These are phyloP conservation scores for Pitangus sulphuratus DNA, from an alignment of 2,797 vertebrate genomes.

Conservation along the genomic window DNA sequence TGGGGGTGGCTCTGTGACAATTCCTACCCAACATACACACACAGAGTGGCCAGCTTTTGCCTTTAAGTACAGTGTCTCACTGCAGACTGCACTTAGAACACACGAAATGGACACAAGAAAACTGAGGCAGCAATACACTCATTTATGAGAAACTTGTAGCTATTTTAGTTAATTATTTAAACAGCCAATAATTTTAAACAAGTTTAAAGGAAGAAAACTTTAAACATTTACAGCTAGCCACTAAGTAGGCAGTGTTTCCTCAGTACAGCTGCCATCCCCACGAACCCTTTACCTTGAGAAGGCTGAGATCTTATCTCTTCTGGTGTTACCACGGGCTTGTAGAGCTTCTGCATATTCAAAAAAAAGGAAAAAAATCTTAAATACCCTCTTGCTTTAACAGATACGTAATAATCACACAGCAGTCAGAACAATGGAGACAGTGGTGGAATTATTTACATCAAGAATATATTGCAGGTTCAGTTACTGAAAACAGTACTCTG, in stretches of 20 bases:
- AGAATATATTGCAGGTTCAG: not conserved
- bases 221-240: not conserved
- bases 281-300: slow-evolving; percentile 78
- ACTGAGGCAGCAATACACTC: not conserved
- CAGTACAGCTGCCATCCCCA: not conserved
- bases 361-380: not conserved
- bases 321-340: slow-evolving; percentile 73
- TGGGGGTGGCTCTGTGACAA: not conserved
- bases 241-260: not conserved
- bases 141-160: not conserved
- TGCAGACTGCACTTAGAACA: not conserved
- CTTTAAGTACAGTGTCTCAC: not conserved
- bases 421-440: not conserved
- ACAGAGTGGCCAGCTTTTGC: not conserved
- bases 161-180: not conserved
- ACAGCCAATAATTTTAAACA: not conserved
- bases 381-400: not conserved
- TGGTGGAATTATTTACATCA: not conserved
- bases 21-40: not conserved
- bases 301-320: slow-evolving; percentile 75
- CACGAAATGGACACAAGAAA: not conserved
- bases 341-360: slow-evolving; percentile 80
- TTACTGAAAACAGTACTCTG: not conserved
- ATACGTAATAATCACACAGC: not conserved
- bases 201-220: not conserved